Evolutionary conservation across 53 echinoderm and acorn worm genomes (phyloP).

Genomic region (Henricia sp.): DNA sequence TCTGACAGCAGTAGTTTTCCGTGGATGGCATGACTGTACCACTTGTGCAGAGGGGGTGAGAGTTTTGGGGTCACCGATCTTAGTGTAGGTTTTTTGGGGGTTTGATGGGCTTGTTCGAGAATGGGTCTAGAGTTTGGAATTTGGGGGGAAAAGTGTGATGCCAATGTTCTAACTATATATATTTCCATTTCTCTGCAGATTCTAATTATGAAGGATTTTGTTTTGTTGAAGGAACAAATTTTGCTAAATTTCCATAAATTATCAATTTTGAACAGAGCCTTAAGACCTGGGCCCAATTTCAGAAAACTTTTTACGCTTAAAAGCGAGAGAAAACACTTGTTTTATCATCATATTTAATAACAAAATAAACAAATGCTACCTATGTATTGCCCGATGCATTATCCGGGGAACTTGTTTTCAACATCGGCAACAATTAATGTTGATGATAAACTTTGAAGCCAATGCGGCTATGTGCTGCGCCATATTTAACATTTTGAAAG

Average conservation of each 20-base stretch:
- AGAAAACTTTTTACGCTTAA: too few species aligned
- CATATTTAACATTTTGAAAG: too few species aligned
- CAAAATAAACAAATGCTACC: too few species aligned
- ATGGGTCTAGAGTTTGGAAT: background rate
- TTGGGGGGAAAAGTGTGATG: conserved; percentile 4
- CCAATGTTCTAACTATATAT: conserved; percentile 8
- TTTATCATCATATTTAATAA: too few species aligned
- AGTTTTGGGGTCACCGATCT: conserved; percentile 38
- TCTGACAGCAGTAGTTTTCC: conserved; percentile 21
- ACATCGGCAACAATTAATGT: too few species aligned
- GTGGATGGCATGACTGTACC: conserved; percentile 14
- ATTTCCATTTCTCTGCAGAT: conserved; percentile 41
- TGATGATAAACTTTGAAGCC: too few species aligned
- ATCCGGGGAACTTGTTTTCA: too few species aligned
- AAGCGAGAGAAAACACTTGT: too few species aligned
- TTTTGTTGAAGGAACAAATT: background rate
- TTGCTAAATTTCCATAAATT: background rate
- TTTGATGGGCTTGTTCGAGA: background rate
- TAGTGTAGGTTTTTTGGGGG: conserved; percentile 21
- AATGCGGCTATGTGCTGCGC: too few species aligned
- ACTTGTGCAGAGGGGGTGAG: conserved; percentile 31
- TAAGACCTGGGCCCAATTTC: too few species aligned
- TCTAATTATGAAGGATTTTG: conserved; percentile 25
- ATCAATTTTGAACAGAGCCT: too few species aligned
- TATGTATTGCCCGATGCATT: too few species aligned